Base-by-base conservation (phyloP, 2,113 vertebrate species). In the Crotalus helleri region DNA sequence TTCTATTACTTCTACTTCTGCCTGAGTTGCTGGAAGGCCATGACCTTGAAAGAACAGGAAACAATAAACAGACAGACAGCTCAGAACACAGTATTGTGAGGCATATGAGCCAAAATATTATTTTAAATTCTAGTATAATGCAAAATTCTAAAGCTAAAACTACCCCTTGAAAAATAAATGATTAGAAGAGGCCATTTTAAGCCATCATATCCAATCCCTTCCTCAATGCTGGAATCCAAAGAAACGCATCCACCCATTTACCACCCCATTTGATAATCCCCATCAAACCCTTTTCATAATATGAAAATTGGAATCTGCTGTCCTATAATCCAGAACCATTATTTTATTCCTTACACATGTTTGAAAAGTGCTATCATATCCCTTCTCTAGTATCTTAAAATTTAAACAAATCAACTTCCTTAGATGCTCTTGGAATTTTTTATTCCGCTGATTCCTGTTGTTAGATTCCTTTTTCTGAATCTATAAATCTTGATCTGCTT, bases 1-100 rank as follows among this genome's bases (percentile, higher is more conserved):
- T 95, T 99, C 98, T 85, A 99, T 99, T 97, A 99, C 98, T 95
- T 99, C 98, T 95, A 99, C 98, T 92, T 99, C 98, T 0, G 98
- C 98, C 57, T 98, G 97, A 74, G 99, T 98, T 55, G 98, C 99
- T 2, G 99, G 99, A 74, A 99, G 98, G 4, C 99, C 99, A 4
- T 94, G 97, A 91, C 98, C 99, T 99, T 93, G 54, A 17, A 92
- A n/a, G 12, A 49, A 94, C 17, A 88, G 91, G 92, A 93, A 96
- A 12, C 6, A 88, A 90, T 39, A 39, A 10, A 89, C 9, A 90
- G 1, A 1, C 15, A 55, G 3, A 59, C 90, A 90, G 46, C 49
- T 21, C 74, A 81, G 17, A 81, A 85, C 87, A 51, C 9, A 58
- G 92, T 58, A 69, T 0, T 49, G 57, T 94, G 33, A 81, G 39